Percentiles rank a stretch among this genome's conserved stretches.
phyloP scores from a whole-genome alignment of 2,113 vertebrate species.

The Clarias gariepinus region DNA sequence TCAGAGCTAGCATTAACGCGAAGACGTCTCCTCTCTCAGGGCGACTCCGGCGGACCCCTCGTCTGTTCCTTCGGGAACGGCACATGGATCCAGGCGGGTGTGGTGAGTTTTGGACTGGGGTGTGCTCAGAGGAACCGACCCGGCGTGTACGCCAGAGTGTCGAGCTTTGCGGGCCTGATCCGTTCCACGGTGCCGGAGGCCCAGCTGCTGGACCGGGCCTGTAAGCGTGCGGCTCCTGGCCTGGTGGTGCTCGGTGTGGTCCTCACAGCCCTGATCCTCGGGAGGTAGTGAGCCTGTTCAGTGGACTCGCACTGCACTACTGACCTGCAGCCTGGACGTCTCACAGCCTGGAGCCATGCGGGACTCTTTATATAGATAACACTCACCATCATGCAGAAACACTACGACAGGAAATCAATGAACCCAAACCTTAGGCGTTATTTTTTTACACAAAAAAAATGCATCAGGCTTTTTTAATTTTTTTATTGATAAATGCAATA shows the following conservation, averaged over 20 bases:
- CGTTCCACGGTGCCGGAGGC: constrained; percentile 44
- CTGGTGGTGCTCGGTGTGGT: constrained; percentile 26
- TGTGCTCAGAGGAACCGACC: constrained; percentile 57
- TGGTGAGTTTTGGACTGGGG: constrained; percentile 61
- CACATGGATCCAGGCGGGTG: constrained; percentile 62
- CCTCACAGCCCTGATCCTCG: constrained; percentile 20
- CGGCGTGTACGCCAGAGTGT: constrained; percentile 58
- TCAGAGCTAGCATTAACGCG: not conserved
- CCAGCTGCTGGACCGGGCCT: constrained; percentile 35
- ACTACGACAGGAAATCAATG: not conserved
- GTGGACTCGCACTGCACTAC: not conserved
- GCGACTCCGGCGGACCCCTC: constrained; percentile 63
- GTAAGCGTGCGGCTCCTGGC: not conserved
- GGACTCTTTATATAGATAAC: not conserved
- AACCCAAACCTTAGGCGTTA: not conserved
- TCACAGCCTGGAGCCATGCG: not conserved
- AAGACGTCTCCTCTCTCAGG: constrained; percentile 41
- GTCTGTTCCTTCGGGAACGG: constrained; percentile 50
- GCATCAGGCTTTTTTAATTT: not conserved
- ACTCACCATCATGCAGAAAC: no score
- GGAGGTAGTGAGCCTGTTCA: constrained; percentile 2
- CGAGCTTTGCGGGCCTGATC: constrained; percentile 47
- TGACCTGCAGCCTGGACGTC: not conserved
- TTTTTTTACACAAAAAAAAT: not conserved
- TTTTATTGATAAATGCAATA: not conserved